Evolutionary conservation across 2,888 invertebrate species (phyloP).

Genomic region (Troides aeacus): DNA sequence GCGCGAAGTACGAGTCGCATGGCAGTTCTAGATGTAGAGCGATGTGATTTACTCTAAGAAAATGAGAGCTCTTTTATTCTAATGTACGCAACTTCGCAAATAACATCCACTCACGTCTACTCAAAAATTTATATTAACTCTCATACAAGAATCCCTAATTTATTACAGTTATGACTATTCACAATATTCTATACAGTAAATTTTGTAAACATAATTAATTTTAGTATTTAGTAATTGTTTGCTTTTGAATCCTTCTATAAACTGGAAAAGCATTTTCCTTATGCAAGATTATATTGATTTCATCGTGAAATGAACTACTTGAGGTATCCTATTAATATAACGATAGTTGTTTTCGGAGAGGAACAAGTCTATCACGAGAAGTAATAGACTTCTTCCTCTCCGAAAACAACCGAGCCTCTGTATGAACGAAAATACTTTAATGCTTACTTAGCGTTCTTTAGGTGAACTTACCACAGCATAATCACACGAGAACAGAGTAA

Average conservation of each 20-base stretch:
- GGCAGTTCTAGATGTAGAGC: conserved; percentile 22
- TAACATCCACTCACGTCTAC: neutral
- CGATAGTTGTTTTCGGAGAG: neutral
- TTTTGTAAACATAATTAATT: too few species aligned
- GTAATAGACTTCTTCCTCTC: neutral
- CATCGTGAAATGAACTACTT: too few species aligned
- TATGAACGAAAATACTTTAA: neutral
- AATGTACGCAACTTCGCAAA: neutral
- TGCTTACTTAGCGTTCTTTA: neutral
- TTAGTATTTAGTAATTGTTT: too few species aligned
- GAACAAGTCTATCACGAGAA: too few species aligned
- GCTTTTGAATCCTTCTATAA: too few species aligned
- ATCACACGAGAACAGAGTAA: conserved; percentile 24
- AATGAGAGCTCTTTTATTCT: conserved; percentile 3
- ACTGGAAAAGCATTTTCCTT: too few species aligned
- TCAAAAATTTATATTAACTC: neutral
- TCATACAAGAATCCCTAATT: neutral
- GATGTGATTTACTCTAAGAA: conserved; percentile 16
- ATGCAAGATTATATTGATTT: too few species aligned
- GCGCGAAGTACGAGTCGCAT: conserved; percentile 31
- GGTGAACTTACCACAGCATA: neutral
- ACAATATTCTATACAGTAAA: too few species aligned
- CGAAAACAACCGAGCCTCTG: too few species aligned
- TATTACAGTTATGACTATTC: too few species aligned
- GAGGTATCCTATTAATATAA: neutral